Percentiles rank a stretch among this genome's conserved stretches.
Evolutionary conservation across 2,113 vertebrate species (phyloP).

Genomic region (Burhinus bistriatus): DNA sequence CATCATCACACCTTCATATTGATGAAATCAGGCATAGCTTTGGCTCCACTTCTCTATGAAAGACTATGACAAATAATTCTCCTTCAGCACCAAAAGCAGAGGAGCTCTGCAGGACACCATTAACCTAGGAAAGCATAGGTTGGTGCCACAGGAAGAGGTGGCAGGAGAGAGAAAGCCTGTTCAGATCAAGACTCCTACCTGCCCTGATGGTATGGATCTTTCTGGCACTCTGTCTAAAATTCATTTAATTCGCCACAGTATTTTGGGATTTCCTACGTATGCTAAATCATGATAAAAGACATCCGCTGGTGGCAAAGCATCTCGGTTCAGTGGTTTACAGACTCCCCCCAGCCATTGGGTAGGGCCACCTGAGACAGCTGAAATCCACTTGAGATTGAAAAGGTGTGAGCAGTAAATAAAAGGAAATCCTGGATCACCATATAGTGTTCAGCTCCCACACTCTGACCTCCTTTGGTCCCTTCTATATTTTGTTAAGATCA

Average conservation of each 20-base stretch:
- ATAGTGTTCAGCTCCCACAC: slow-evolving; percentile 16
- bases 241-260: not conserved
- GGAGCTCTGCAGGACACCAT: not conserved
- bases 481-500: slow-evolving; percentile 28
- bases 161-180: not conserved
- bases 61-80: not conserved
- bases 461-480: slow-evolving; percentile 7
- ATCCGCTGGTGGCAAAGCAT: not conserved
- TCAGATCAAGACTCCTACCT: not conserved
- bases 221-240: not conserved
- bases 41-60: not conserved
- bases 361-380: not conserved
- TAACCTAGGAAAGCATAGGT: not conserved
- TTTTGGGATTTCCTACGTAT: not conserved
- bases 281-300: not conserved
- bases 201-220: not conserved
- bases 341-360: not conserved
- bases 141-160: not conserved
- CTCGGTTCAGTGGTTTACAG: not conserved
- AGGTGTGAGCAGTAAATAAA: slow-evolving; percentile 46
- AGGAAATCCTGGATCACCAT: slow-evolving; percentile 44
- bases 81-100: not conserved
- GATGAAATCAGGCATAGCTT: not conserved
- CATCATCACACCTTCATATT: not conserved
- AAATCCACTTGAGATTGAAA: slow-evolving; percentile 39